Evolutionary conservation across 2,113 vertebrate species (phyloP).

Genomic region (Semnornis frantzii): DNA sequence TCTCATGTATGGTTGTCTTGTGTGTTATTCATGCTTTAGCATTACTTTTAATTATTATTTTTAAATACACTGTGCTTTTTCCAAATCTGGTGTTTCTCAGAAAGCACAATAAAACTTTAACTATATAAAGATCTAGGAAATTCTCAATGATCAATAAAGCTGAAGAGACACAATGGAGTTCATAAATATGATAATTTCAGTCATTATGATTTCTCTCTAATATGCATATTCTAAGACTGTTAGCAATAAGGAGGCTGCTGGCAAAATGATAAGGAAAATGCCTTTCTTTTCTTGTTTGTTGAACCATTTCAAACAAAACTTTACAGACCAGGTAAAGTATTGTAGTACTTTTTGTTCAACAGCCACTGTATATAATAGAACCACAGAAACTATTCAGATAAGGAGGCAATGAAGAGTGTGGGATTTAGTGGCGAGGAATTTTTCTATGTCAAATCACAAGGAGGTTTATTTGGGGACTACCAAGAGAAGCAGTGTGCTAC

Average conservation of each 20-base stretch:
- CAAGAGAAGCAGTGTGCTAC: neutral
- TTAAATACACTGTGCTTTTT: neutral
- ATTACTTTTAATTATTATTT: neutral
- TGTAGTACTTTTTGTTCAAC: neutral
- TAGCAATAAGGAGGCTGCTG: neutral
- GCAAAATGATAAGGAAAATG: neutral
- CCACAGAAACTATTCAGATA: neutral
- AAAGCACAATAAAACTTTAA: neutral
- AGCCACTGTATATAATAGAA: neutral
- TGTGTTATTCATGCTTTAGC: neutral
- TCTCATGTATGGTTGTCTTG: neutral
- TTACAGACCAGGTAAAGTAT: neutral
- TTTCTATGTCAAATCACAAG: neutral
- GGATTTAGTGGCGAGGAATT: neutral
- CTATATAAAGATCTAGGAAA: neutral
- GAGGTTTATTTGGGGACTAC: neutral
- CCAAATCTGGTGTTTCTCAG: neutral
- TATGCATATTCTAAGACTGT: neutral
- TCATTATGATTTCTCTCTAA: neutral
- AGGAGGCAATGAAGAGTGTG: neutral
- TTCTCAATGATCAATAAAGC: neutral
- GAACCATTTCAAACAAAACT: neutral
- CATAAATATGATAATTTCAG: neutral
- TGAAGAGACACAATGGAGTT: neutral
- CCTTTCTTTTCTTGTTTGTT: neutral